These are phyloP conservation scores for Noturus placidus DNA, from an alignment of 2,113 vertebrate genomes.

Conservation along the genomic window DNA sequence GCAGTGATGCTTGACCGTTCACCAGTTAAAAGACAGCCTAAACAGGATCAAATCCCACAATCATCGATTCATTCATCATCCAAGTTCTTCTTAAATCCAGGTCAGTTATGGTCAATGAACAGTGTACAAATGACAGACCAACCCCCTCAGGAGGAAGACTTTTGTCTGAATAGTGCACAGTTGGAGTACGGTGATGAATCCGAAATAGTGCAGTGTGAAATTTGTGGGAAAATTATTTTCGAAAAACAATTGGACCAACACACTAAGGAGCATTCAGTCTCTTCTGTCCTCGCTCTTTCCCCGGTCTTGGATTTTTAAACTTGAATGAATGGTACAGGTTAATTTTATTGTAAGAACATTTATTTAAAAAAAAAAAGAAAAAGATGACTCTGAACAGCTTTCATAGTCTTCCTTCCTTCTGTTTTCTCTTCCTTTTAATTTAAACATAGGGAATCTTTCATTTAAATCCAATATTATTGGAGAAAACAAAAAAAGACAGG, in stretches of 20 bases:
- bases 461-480: neutral
- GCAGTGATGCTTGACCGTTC: neutral
- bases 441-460: neutral
- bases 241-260: constrained; percentile 49
- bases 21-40: neutral
- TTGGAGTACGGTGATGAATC: constrained; percentile 38
- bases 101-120: neutral
- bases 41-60: neutral
- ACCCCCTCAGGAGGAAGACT: neutral
- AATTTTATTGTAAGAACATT: neutral
- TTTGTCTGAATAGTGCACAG: constrained; percentile 11
- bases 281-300: constrained; percentile 50
- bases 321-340: neutral
- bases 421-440: neutral
- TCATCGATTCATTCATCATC: neutral
- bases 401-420: neutral
- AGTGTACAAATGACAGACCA: neutral
- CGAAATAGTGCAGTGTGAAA: constrained; percentile 48
- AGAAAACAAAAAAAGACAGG: neutral
- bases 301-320: neutral
- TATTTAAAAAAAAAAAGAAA: neutral
- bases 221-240: constrained; percentile 50
- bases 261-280: constrained; percentile 44
- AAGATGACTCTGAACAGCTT: neutral
- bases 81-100: neutral